Base-by-base conservation (phyloP, 2,797 vertebrate genomes). In the Monodelphis domestica region DNA sequence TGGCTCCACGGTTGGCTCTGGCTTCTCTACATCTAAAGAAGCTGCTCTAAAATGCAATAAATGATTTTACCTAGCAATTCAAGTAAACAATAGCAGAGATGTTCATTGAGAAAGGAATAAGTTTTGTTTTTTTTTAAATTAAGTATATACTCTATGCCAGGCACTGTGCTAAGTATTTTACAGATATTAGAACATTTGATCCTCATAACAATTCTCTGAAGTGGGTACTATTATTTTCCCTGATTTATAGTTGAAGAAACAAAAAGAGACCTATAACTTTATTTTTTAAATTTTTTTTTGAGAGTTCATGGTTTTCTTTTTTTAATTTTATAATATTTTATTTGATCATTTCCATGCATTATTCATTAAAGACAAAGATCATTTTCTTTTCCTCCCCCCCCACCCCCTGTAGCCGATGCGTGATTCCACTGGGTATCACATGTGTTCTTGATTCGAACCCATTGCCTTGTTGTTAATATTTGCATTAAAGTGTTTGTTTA, bases 11-110 rank as follows among this genome's bases (percentile, higher is more conserved):
- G 33, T 28, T 54, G 53, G 45, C 91, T 14, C 88, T 17, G 45
- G 30, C 1, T 1, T 15, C 29, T 56, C 56, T 90, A 26, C 33
- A 4, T 54, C 84, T 45, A 15, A 59, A 70, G 90, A 87, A 87
- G 89, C 88, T 33, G 30, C 57, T 59, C 57, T 90, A 33, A 93
- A 89, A 53, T 33, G 29, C 90, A 70, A 1, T 1, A 5, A 6
- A 59, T 91, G 53, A 53, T 91, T 91, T n/a, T 93, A n/a, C 89
- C 17, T 90, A 90, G 53, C 30, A 89, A 59, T 51, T 87, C 50
- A 93, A 54, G 50, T n/a, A 53, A 33, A 89, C 0, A 1, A 78
- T 63, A 38, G 52, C 45, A 30, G 15, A 70, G n/a, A 78, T 78
- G 17, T 78, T 78, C 63, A 24, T 38, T 5, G 57, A 17, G n/a